A percentile compares a stretch with the other conserved stretches of the same genome.
These are phyloP conservation scores for Pogona vitticeps DNA, from an alignment of 2,113 vertebrate genomes.

Conservation along the genomic window DNA sequence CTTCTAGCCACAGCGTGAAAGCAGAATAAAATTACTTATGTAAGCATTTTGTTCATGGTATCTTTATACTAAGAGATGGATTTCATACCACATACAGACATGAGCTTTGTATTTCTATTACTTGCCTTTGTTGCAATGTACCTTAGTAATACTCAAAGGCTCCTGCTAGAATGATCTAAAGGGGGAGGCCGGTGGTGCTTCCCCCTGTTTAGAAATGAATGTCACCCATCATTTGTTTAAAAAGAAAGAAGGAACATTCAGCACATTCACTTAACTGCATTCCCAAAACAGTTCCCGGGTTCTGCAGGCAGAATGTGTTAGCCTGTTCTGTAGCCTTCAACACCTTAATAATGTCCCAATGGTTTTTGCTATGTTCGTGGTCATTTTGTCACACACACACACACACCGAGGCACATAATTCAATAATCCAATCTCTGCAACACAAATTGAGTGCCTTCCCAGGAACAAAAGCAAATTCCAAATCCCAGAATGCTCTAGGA, in stretches of 20 bases:
- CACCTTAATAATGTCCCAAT: neutral
- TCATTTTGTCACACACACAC: neutral
- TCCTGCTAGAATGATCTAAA: neutral
- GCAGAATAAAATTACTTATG: constrained; percentile 62
- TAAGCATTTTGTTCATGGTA: constrained; percentile 66
- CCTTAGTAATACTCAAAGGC: neutral
- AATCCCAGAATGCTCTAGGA: no score
- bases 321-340: neutral
- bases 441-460: no score
- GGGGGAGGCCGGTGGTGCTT: neutral
- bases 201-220: neutral
- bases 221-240: neutral
- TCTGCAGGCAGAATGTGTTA: neutral
- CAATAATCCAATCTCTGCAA: no score
- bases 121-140: constrained; percentile 10
- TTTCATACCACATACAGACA: constrained; percentile 39
- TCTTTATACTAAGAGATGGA: constrained; percentile 23
- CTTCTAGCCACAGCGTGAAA: constrained; percentile 66
- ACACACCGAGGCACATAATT: neutral
- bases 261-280: neutral
- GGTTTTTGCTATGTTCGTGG: neutral
- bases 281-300: neutral
- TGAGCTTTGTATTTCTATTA: constrained; percentile 7
- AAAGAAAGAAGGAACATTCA: neutral
- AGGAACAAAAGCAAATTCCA: no score